Evolutionary conservation across 2,888 invertebrate genomes (phyloP), one percentile per base, ranked within the genome.

Genomic region (Andrena dorsata): DNA sequence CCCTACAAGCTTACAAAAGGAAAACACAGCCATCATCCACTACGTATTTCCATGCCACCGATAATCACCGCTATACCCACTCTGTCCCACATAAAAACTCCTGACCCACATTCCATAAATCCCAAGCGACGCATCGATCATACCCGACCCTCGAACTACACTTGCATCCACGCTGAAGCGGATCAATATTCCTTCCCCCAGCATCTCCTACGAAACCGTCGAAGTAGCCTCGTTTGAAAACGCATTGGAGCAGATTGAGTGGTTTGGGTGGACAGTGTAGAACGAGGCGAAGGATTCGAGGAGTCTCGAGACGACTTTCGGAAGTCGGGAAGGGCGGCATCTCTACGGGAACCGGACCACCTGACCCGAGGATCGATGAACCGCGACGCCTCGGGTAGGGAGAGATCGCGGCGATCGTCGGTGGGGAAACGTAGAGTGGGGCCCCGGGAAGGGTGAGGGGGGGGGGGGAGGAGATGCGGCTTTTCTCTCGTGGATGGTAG

Each of bases 401-500:
- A 82, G 69, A 79, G 41, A 41, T 41, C 16, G 41, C 1, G 41
- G 74, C 84, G 81, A 86, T 66, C 56, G 73, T 20, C 56, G 56
- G 26, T n/a, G 69, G 20, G 26, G 76, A 28, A 26, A 23, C 41
- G 13, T 16, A 1, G 41, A 61, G 41, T 2, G 6, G 58, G 28
- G 66, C n/a, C 4, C 28, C 35, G 61, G 65, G 30, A 35, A 41
- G 65, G 66, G 58, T 30, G 35, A 8, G 10, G 56, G 4, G 70
- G 20, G 41, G 4, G 70, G 20, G 41, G 53, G 49, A 58, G 69
- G 75, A 70, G 47, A 80, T 56, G 64, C 83, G 64, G 88, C 53
- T 89, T 90, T 89, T 91, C 90, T 90, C 91, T 89, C 83, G 83
- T 82, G 76, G 85, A 90, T 83, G 91, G 89, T 92, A 91, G 92